A percentile compares a stretch with the other conserved stretches of the same genome.
phyloP scores from a whole-genome alignment of 2,113 vertebrate species.

The Collichthys lucidus region DNA sequence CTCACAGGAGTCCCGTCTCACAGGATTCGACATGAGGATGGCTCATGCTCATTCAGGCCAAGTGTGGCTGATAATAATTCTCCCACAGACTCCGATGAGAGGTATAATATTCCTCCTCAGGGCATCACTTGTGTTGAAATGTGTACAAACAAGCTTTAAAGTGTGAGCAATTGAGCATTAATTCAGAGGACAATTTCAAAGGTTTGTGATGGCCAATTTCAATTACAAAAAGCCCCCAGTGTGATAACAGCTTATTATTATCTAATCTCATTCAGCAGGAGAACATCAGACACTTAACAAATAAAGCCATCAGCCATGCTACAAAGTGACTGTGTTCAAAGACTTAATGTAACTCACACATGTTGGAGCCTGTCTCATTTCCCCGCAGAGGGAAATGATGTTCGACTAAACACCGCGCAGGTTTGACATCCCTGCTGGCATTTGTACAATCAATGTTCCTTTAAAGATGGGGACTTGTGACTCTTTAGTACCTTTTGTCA shows the following conservation, averaged over 20 bases:
- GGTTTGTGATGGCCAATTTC: slow-evolving; percentile 23
- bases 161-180: slow-evolving; percentile 37
- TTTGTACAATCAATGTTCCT: slow-evolving; percentile 79
- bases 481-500: slow-evolving; percentile 77
- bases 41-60: slow-evolving; percentile 72
- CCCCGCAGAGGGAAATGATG: slow-evolving; percentile 72
- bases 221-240: slow-evolving; percentile 32
- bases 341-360: slow-evolving; percentile 57
- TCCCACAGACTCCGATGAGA: slow-evolving; percentile 59
- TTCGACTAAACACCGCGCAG: slow-evolving; percentile 68
- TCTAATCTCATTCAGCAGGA: slow-evolving; percentile 33
- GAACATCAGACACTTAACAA: slow-evolving; percentile 45
- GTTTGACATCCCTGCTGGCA: slow-evolving; percentile 72
- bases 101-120: slow-evolving; percentile 52
- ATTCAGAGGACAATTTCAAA: slow-evolving; percentile 20
- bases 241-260: slow-evolving; percentile 36
- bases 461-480: slow-evolving; percentile 79
- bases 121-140: slow-evolving; percentile 58
- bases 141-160: slow-evolving; percentile 57
- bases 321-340: slow-evolving; percentile 71
- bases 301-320: slow-evolving; percentile 58
- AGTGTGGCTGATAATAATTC: slow-evolving; percentile 64
- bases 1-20: slow-evolving; percentile 72
- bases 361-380: slow-evolving; percentile 71
- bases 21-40: slow-evolving; percentile 73